Conservation (phyloP, 1,140 invertebrate genomes). For the Parasteatoda tepidariorum region DNA sequence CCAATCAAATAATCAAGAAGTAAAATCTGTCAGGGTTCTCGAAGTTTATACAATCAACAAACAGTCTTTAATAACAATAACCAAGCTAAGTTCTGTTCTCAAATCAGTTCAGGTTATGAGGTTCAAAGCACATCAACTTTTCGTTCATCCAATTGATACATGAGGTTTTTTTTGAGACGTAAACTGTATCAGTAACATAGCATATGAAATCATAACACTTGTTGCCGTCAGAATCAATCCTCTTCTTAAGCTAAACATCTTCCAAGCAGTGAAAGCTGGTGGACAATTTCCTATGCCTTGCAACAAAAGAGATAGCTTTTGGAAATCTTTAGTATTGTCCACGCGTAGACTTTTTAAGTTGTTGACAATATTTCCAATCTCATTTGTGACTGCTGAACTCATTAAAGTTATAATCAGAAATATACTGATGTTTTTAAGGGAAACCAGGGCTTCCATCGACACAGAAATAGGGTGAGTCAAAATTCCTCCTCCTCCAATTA, state of each 20-base stretch:
- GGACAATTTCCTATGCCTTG: not conserved
- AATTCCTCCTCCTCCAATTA: constrained; percentile 1
- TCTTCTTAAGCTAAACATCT: constrained; percentile 35
- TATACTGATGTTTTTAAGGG: constrained; percentile 30
- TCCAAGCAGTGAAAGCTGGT: constrained; percentile 30
- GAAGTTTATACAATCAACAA: too few relatives aligned
- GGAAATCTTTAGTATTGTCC: not conserved
- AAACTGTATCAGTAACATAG: constrained; percentile 42
- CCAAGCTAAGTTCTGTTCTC: too few relatives aligned
- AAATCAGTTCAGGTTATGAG: too few relatives aligned
- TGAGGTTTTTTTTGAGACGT: constrained; percentile 24
- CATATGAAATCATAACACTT: constrained; percentile 42
- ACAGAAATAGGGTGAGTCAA: constrained; percentile 10
- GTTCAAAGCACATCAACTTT: too few relatives aligned
- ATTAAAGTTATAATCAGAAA: constrained; percentile 24
- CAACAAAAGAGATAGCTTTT: constrained; percentile 28
- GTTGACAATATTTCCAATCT: not conserved
- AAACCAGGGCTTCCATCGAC: constrained; percentile 16
- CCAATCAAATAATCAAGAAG: too few relatives aligned
- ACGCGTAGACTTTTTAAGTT: not conserved
- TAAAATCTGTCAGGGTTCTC: too few relatives aligned
- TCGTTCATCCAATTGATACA: too few relatives aligned
- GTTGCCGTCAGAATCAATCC: constrained; percentile 29
- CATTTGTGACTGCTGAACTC: not conserved
- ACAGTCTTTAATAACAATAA: too few relatives aligned